These are phyloP conservation scores for Coendou prehensilis DNA, from an alignment of 2,797 vertebrate genomes.

Conservation along the genomic window DNA sequence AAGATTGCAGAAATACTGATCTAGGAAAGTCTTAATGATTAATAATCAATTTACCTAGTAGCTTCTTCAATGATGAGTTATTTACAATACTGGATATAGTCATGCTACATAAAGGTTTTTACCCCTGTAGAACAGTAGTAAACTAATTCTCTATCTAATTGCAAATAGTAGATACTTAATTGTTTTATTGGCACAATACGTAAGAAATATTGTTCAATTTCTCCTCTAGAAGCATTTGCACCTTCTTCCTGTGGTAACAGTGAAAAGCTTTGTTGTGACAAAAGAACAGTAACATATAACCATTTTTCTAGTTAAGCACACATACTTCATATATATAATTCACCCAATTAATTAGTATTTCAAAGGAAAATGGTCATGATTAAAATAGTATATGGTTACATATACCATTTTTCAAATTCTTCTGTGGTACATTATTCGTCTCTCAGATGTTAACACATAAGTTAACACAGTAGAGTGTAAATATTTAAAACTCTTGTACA, in stretches of 20 bases:
- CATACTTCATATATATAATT: not conserved
- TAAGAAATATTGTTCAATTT: not conserved
- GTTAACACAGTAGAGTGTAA: not conserved
- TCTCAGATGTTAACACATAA: not conserved
- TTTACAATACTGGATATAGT: not conserved
- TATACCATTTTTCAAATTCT: not conserved
- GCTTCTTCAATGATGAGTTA: not conserved
- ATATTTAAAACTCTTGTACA: not conserved
- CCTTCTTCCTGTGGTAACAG: not conserved
- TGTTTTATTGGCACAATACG: not conserved
- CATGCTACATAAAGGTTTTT: not conserved
- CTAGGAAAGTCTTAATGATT: not conserved
- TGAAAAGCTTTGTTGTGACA: not conserved
- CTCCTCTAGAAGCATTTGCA: not conserved
- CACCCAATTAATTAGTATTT: not conserved
- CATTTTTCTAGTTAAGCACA: not conserved
- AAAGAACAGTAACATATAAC: not conserved
- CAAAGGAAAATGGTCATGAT: not conserved
- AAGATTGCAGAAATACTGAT: conserved; percentile 53
- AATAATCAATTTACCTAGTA: not conserved
- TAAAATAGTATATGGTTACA: not conserved
- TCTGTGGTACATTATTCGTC: not conserved
- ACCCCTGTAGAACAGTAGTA: not conserved
- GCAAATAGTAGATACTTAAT: not conserved
- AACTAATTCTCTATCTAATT: conserved; percentile 23